Conservation (phyloP, 2,113 vertebrate species). For the Bolborhynchus lineola region DNA sequence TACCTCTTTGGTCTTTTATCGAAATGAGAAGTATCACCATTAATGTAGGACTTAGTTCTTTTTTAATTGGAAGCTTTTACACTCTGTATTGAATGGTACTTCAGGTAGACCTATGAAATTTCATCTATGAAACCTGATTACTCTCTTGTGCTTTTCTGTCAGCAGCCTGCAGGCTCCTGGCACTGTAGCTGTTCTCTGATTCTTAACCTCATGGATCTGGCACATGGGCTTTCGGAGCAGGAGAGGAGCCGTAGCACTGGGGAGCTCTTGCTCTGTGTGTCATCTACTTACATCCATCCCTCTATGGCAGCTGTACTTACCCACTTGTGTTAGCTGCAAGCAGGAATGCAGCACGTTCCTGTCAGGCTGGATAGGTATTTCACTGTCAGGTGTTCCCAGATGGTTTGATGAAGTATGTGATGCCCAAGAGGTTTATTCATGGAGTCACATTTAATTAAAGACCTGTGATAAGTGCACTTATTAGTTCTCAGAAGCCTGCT, state of each 20-base stretch:
- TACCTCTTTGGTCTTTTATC: not conserved
- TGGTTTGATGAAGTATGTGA: not conserved
- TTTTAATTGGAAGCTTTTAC: not conserved
- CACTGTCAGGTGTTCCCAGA: not conserved
- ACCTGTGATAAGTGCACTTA: not conserved
- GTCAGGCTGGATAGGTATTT: not conserved
- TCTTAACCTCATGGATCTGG: not conserved
- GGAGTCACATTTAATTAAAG: not conserved
- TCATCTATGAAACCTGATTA: not conserved
- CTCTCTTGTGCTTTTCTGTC: not conserved
- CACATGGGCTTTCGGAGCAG: rapidly evolving
- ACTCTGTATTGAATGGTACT: not conserved
- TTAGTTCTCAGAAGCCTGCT: not conserved
- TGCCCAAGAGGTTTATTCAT: not conserved
- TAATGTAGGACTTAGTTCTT: not conserved
- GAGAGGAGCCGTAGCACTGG: not conserved
- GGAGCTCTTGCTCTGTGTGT: rapidly evolving
- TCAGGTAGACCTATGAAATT: not conserved
- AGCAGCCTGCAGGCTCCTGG: not conserved
- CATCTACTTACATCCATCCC: not conserved
- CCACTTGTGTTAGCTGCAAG: not conserved
- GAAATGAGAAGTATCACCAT: not conserved
- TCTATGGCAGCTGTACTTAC: not conserved
- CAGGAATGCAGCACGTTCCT: not conserved
- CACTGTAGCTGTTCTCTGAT: not conserved